Evolutionary conservation across 2,797 vertebrate genomes (phyloP), one percentile per base, ranked within the genome.

Genomic region (Tachyglossus aculeatus): DNA sequence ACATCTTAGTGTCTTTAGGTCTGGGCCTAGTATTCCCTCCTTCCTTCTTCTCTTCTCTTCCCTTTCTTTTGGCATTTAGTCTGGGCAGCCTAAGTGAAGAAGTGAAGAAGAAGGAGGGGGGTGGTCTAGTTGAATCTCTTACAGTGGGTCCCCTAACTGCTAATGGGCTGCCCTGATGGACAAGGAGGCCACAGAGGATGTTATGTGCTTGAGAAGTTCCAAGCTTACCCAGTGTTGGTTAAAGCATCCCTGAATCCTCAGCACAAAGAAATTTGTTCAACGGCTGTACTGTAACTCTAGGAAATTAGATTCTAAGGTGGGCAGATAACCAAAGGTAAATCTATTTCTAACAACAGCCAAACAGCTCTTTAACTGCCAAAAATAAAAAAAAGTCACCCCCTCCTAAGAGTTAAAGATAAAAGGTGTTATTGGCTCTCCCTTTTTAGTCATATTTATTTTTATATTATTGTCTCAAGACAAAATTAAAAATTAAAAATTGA

Each of bases 401-500:
- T n/a, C 31, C 16, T 52, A 29, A 52, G 70, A 53, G 62, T 67
- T 58, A 77, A 67, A 61, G 60, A 56, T 36, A 14, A 39, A 66
- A 57, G 52, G 14, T 4, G 5, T 50, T 50, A 21, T 82, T 56
- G 63, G 41, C 63, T 66, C 67, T 78, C 59, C 74, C 60, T 67
- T 71, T 47, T 76, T 69, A 74, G 59, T 53, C 37, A 39, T 78
- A 45, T 57, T 72, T 74, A 36, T 78, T 71, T 78, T 63, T 75
- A 54, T 12, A 2, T 25, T 54, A 9, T 31, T 67, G 34, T 63
- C 78, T 75, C 27, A 4, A 38, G 70, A 52, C 48, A 32, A 67
- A 81, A 48, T 71, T 76, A 77, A 83, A 81, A 80, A 69, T 47
- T 67, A 77, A 83, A 78, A 19, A 78, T 71, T 41, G 74, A 71